Evolutionary conservation across 2,113 vertebrate genomes (phyloP).

Genomic region (Gyps fulvus): DNA sequence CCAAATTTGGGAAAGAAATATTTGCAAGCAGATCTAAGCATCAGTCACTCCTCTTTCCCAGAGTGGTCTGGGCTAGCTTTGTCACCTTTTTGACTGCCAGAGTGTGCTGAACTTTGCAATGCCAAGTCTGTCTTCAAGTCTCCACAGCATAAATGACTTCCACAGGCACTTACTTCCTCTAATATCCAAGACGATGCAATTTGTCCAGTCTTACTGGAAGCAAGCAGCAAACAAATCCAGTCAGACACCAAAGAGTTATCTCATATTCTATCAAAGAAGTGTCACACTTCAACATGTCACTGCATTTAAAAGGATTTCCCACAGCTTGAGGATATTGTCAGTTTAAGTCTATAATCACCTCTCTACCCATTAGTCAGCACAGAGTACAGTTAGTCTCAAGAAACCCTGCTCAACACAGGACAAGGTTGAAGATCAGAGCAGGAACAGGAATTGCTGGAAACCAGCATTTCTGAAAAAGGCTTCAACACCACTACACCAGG

Average conservation of each 20-base stretch:
- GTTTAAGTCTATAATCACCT: background rate
- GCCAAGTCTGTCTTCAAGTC: background rate
- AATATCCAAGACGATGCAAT: background rate
- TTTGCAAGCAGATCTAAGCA: background rate
- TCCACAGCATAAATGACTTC: background rate
- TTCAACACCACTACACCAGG: background rate
- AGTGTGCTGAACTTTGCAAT: background rate
- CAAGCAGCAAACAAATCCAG: background rate
- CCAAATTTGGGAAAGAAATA: background rate
- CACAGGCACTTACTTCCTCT: background rate
- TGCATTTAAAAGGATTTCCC: background rate
- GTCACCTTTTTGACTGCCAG: background rate
- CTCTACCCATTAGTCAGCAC: background rate
- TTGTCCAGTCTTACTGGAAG: background rate
- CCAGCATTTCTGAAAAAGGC: background rate
- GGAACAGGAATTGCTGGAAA: background rate
- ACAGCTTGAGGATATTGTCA: background rate
- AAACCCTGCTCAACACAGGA: background rate
- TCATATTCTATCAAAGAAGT: background rate
- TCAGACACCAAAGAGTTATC: background rate
- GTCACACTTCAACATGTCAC: background rate
- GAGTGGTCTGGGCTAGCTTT: background rate
- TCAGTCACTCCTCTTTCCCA: background rate
- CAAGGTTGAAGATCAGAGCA: background rate
- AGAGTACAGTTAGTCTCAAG: background rate